A percentile compares a stretch with the other conserved stretches of the same genome.
These are phyloP conservation scores for Peromyscus maniculatus DNA, from an alignment of 2,113 vertebrate genomes.

Conservation along the genomic window DNA sequence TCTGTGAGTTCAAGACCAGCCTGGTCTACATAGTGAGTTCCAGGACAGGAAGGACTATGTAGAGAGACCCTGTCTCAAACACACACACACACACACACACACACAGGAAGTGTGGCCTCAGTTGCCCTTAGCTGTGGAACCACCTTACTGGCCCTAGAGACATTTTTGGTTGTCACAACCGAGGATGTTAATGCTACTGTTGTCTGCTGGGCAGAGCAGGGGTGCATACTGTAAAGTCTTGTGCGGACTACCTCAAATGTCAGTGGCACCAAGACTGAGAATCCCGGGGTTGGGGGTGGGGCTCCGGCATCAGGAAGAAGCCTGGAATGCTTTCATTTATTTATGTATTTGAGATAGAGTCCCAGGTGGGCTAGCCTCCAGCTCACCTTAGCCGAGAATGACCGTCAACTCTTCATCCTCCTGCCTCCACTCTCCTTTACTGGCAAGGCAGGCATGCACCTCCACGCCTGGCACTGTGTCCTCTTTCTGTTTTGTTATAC, in stretches of 20 bases:
- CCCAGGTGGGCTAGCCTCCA: background rate
- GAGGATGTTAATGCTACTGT: background rate
- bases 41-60: background rate
- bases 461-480: background rate
- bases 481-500: background rate
- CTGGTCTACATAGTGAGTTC: background rate
- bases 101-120: background rate
- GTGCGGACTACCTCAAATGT: background rate
- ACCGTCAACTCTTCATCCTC: background rate
- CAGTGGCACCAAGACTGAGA: background rate
- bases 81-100: background rate
- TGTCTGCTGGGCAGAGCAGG: background rate
- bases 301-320: background rate
- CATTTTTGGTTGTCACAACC: background rate
- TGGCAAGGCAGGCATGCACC: background rate
- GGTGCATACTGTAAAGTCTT: fast-evolving
- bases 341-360: background rate
- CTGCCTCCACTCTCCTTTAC: background rate
- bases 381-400: background rate
- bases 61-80: background rate
- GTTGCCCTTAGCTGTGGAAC: background rate
- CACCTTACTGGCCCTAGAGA: background rate
- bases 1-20: background rate
- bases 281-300: background rate
- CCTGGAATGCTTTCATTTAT: background rate